Evolutionary conservation across 1,140 invertebrate genomes (phyloP).

Genomic region (Chelonus insularis): DNA sequence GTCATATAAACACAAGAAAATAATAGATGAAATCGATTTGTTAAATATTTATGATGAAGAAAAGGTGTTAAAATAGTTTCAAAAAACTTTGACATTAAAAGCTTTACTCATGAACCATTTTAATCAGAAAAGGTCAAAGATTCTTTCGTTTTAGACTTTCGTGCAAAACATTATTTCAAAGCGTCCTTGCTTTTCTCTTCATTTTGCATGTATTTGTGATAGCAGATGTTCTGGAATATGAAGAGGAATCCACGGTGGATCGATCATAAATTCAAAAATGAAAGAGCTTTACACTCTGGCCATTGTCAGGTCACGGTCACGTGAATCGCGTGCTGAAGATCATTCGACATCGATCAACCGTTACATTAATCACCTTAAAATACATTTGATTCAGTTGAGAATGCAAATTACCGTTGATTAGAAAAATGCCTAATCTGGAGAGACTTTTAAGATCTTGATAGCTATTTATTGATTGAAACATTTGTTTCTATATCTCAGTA

Average conservation of each 20-base stretch:
- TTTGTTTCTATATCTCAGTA: too few relatives aligned
- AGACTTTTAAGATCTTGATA: background rate
- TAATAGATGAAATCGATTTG: too few relatives aligned
- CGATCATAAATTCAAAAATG: background rate
- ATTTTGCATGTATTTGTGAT: background rate
- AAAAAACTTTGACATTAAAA: too few relatives aligned
- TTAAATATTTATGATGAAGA: too few relatives aligned
- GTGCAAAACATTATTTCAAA: conserved; percentile 16
- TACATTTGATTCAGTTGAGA: background rate
- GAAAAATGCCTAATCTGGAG: background rate
- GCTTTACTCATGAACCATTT: background rate
- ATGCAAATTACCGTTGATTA: background rate
- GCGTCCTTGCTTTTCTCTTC: conserved; percentile 24
- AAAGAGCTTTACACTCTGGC: too few relatives aligned
- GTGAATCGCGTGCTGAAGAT: conserved; percentile 24
- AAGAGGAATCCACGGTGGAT: background rate
- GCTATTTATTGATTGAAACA: too few relatives aligned
- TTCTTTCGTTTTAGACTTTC: background rate
- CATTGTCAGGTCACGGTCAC: conserved; percentile 18
- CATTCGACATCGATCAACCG: conserved; percentile 13
- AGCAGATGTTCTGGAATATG: background rate
- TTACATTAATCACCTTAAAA: conserved; percentile 11
- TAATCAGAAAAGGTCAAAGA: conserved; percentile 17
- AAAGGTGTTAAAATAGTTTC: too few relatives aligned
- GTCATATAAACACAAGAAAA: conserved; percentile 48